Conservation (phyloP, 2,113 vertebrate genomes). For the Brachypteracias leptosomus region DNA sequence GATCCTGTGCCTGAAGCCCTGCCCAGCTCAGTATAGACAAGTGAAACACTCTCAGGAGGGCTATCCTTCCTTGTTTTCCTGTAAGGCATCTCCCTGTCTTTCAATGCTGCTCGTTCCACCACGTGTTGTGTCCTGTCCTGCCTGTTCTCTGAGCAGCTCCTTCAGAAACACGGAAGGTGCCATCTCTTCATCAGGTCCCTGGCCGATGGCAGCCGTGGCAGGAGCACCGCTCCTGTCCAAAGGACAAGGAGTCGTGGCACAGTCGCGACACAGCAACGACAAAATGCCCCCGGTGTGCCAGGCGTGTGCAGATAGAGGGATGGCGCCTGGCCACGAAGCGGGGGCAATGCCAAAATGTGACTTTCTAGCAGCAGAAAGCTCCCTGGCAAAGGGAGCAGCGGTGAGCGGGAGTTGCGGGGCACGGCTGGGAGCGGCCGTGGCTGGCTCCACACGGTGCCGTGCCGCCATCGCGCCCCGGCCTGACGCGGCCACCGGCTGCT, state of each 20-base stretch:
- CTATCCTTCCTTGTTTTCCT: neutral
- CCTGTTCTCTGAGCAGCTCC: neutral
- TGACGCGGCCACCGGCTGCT: no score
- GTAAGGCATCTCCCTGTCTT: neutral
- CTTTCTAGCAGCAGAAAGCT: rapidly evolving
- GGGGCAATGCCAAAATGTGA: rapidly evolving
- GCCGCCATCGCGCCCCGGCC: neutral
- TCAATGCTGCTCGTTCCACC: rapidly evolving
- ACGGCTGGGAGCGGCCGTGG: neutral
- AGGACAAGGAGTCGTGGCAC: neutral
- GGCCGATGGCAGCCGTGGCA: neutral
- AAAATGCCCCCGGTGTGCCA: rapidly evolving
- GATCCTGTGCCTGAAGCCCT: neutral
- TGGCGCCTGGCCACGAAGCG: rapidly evolving
- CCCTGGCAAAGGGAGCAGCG: neutral
- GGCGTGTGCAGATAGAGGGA: rapidly evolving
- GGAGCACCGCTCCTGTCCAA: neutral
- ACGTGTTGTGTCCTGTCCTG: rapidly evolving
- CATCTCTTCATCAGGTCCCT: rapidly evolving
- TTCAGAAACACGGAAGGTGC: neutral
- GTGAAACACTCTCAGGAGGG: rapidly evolving
- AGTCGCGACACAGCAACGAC: no score
- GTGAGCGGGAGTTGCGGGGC: neutral
- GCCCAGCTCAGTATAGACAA: rapidly evolving
- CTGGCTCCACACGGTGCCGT: neutral